These are phyloP conservation scores for Hemibagrus wyckioides DNA, from an alignment of 2,113 vertebrate genomes.

Conservation along the genomic window DNA sequence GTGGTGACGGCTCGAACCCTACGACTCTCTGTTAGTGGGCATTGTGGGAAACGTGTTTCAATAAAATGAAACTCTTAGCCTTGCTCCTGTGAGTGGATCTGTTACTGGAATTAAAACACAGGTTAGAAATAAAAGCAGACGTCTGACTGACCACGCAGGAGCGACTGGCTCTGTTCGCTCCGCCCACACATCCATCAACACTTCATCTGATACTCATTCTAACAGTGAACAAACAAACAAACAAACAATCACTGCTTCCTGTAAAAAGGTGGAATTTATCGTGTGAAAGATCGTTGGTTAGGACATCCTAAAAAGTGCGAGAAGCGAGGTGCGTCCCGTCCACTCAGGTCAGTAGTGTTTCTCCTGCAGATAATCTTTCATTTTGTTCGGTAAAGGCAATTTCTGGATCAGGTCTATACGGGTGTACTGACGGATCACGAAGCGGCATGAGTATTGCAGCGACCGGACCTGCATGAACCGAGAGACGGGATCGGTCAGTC, in stretches of 20 bases:
- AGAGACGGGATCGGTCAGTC: conserved; percentile 95
- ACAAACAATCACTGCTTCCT: conserved; percentile 19
- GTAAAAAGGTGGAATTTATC: conserved; percentile 46
- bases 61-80: background rate
- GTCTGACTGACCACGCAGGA: conserved; percentile 42
- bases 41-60: background rate
- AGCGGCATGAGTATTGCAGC: conserved; percentile 96
- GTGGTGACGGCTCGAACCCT: conserved; percentile 7
- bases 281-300: conserved; percentile 67
- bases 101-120: conserved; percentile 25
- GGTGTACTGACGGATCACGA: conserved; percentile 98
- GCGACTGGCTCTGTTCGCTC: conserved; percentile 30
- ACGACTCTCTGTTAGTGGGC: background rate
- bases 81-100: background rate
- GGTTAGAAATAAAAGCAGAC: conserved; percentile 7
- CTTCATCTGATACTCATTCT: conserved; percentile 13
- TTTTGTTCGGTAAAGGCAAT: conserved; percentile 98
- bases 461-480: conserved; percentile 99
- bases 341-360: conserved; percentile 90
- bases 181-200: conserved; percentile 27
- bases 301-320: conserved; percentile 79
- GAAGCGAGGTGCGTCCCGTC: conserved; percentile 68
- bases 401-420: conserved; percentile 99
- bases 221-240: conserved; percentile 31
- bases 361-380: conserved; percentile 93